These are phyloP conservation scores for Acromyrmex heyeri DNA, from an alignment of 1,140 invertebrate genomes.

Conservation along the genomic window DNA sequence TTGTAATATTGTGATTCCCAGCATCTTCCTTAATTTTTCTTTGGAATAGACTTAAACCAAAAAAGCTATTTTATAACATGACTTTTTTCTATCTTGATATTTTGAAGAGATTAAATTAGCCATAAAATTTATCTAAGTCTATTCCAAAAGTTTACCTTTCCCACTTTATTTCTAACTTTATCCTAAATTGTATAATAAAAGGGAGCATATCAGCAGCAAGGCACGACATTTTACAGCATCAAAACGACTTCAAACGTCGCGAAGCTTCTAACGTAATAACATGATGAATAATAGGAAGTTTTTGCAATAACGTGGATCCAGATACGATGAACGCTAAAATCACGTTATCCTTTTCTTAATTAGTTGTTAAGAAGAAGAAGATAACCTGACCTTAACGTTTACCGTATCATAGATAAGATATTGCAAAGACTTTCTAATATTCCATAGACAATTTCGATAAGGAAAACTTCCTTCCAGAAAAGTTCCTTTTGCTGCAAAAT, in stretches of 20 bases:
- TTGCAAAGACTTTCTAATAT: too few species aligned
- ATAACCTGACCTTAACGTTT: too few species aligned
- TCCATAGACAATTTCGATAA: neutral
- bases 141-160: neutral
- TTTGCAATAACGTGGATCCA: too few species aligned
- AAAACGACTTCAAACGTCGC: neutral
- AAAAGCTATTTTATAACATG: constrained; percentile 5
- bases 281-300: neutral
- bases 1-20: neutral
- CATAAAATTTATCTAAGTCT: neutral
- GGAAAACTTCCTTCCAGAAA: constrained; percentile 11
- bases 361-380: too few species aligned
- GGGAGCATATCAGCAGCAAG: constrained; percentile 36
- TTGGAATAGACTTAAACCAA: constrained; percentile 16
- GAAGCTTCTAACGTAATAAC: constrained; percentile 36
- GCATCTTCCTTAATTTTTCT: neutral
- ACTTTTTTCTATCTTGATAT: neutral
- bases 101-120: neutral
- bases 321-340: too few species aligned
- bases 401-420: too few species aligned
- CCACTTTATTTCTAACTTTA: neutral
- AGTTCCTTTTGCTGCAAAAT: constrained; percentile 3
- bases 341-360: too few species aligned
- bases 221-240: constrained; percentile 18
- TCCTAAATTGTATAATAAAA: neutral